phyloP scores from a whole-genome alignment of 2,888 invertebrate genomes.

The Idaea biselata region DNA sequence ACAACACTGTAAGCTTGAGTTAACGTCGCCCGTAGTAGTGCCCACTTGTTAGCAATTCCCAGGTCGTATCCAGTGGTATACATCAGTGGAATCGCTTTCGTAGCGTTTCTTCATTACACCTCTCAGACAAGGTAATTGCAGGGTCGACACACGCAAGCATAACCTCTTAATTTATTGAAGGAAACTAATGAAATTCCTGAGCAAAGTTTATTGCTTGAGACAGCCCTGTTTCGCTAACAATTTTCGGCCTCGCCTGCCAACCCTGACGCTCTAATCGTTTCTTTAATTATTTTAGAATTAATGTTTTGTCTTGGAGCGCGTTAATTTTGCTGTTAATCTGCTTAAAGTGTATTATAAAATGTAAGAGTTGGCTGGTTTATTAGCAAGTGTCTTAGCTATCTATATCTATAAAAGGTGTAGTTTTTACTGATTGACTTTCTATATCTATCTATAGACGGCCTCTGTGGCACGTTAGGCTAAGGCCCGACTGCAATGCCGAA shows the following conservation, averaged over 20 bases:
- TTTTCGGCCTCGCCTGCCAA: constrained; percentile 57
- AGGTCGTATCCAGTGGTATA: neutral
- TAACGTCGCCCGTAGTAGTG: neutral
- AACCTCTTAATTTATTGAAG: constrained; percentile 81
- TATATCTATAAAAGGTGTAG: neutral
- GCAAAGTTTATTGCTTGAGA: constrained; percentile 76
- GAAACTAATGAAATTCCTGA: constrained; percentile 80
- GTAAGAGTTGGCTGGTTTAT: neutral
- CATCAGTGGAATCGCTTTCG: constrained; percentile 31
- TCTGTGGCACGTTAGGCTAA: no score
- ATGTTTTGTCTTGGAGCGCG: constrained; percentile 54
- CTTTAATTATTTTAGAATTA: constrained; percentile 77
- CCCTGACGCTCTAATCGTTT: constrained; percentile 68
- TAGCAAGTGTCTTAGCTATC: neutral
- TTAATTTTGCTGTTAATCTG: constrained; percentile 46
- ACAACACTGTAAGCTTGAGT: neutral
- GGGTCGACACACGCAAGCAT: constrained; percentile 79
- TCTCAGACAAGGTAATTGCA: constrained; percentile 75
- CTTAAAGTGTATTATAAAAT: constrained; percentile 10
- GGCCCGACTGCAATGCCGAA: no score
- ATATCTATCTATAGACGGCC: no score
- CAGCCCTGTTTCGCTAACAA: constrained; percentile 75
- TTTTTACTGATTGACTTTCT: neutral
- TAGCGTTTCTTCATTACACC: constrained; percentile 74
- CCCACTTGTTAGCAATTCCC: neutral